Evolutionary conservation across 2,113 vertebrate species (phyloP), one percentile per base, ranked within the genome.

Genomic region (Amazona vittata): DNA sequence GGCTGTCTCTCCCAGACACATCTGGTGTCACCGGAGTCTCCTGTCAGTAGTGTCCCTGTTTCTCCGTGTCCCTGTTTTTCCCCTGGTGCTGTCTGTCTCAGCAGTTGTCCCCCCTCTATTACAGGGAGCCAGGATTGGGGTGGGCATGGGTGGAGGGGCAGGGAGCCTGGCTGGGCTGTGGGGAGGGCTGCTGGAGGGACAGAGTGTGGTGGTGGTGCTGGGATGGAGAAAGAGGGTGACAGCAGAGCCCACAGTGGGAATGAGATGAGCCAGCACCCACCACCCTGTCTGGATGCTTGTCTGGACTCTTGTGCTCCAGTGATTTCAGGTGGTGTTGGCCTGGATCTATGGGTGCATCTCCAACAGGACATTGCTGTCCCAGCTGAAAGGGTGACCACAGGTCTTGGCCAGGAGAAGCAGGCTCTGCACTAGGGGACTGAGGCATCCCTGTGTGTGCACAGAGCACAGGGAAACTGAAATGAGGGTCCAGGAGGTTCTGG

Each of bases 81-180:
- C 25, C 33, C 5, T 1, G 9, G 28, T 18, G 15, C 28, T 3
- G 12, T 47, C 75, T 79, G 47, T 13, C 67, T n/a, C 47, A 41
- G 86, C 44, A 8, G 67, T 29, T 13, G 15, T 83, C 22, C 67
- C 39, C 3, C 0, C 35, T 25, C 46, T 24, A 18, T 50, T 57
- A 5, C 28, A 7, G 9, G 44, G 57, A 52, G 33, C 20, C 1
- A 4, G 19, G 17, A 15, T 6, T 4, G 4, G 15, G 19, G 10
- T 60, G 76, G 35, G 12, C 31, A 52, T 2, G 35, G 67, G 20
- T 1, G 12, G 35, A 16, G 5, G 65, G 52, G 10, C 55, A 52
- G 16, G 17, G 68, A 68, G 43, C 12, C 65, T 26, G 57, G 37
- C 39, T 64, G 77, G 50, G 67, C 67, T 71, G 50, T 12, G 46